These are phyloP conservation scores for Hylaeus anthracinus DNA, from an alignment of 1,140 invertebrate species.

Conservation along the genomic window DNA sequence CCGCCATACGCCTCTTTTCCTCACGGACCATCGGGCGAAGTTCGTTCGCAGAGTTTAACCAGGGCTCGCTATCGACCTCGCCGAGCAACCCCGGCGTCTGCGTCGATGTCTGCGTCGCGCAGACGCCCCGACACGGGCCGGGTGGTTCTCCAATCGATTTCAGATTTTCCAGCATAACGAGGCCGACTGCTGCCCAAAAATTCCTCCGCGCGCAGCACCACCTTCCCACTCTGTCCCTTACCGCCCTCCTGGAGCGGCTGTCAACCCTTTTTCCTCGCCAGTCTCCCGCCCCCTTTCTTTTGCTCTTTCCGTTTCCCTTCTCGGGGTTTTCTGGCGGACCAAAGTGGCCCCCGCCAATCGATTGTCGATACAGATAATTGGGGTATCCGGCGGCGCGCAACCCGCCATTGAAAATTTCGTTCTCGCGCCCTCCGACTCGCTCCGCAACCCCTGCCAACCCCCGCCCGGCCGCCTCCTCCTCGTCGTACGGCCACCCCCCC, in stretches of 20 bases:
- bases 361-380: slow-evolving; percentile 49
- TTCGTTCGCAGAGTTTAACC: slow-evolving; percentile 74
- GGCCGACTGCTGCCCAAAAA: slow-evolving; percentile 75
- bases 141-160: slow-evolving; percentile 75
- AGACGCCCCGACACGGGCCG: slow-evolving; percentile 68
- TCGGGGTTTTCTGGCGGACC: background rate
- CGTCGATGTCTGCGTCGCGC: slow-evolving; percentile 75
- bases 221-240: slow-evolving; percentile 13
- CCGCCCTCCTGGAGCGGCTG: slow-evolving; percentile 27
- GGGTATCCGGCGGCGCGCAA: slow-evolving; percentile 23
- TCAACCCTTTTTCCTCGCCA: slow-evolving; percentile 29
- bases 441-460: background rate
- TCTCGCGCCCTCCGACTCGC: background rate
- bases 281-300: slow-evolving; percentile 7
- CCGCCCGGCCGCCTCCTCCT: background rate
- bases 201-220: slow-evolving; percentile 46
- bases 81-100: slow-evolving; percentile 73
- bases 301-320: slow-evolving; percentile 2
- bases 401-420: slow-evolving; percentile 39
- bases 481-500: too few species aligned
- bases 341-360: slow-evolving; percentile 30
- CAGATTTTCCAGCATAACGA: slow-evolving; percentile 78
- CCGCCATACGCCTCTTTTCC: slow-evolving; percentile 59
- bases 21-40: slow-evolving; percentile 71
- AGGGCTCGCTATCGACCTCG: slow-evolving; percentile 77